These are phyloP conservation scores for Australoheros scitulus DNA, from an alignment of 2,113 vertebrate species.

Conservation along the genomic window DNA sequence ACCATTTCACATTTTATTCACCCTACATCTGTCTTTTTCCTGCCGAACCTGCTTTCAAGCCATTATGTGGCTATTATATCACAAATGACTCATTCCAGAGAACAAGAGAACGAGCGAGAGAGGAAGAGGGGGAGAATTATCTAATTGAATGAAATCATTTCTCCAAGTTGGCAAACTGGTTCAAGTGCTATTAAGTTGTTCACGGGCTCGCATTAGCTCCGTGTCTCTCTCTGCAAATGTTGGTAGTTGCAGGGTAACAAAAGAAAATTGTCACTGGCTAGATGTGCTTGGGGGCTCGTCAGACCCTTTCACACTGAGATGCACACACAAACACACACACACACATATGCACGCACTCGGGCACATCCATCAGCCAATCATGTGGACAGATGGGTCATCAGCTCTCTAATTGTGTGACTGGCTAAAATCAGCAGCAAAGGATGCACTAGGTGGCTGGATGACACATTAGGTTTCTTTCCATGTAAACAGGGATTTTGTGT, in stretches of 20 bases:
- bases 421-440: slow-evolving; percentile 64
- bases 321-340: slow-evolving; percentile 6
- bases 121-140: slow-evolving; percentile 57
- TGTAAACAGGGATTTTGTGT: slow-evolving; percentile 34
- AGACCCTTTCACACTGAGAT: slow-evolving; percentile 14
- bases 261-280: slow-evolving; percentile 68
- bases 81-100: slow-evolving; percentile 71
- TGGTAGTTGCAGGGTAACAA: slow-evolving; percentile 57
- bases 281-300: slow-evolving; percentile 61
- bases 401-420: slow-evolving; percentile 76
- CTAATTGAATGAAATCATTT: slow-evolving; percentile 78
- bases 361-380: slow-evolving; percentile 67
- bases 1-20: slow-evolving; percentile 49
- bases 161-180: slow-evolving; percentile 77
- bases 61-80: slow-evolving; percentile 74
- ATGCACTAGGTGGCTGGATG: slow-evolving; percentile 54
- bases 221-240: slow-evolving; percentile 46
- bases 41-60: slow-evolving; percentile 60
- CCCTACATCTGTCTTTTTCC: slow-evolving; percentile 66
- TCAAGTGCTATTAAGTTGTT: slow-evolving; percentile 77
- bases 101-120: slow-evolving; percentile 57
- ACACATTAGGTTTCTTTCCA: slow-evolving; percentile 58
- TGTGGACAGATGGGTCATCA: slow-evolving; percentile 78
- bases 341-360: not conserved
- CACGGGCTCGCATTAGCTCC: slow-evolving; percentile 59